Evolutionary conservation across 2,113 vertebrate genomes (phyloP).

Genomic region (Henicopernis longicauda): DNA sequence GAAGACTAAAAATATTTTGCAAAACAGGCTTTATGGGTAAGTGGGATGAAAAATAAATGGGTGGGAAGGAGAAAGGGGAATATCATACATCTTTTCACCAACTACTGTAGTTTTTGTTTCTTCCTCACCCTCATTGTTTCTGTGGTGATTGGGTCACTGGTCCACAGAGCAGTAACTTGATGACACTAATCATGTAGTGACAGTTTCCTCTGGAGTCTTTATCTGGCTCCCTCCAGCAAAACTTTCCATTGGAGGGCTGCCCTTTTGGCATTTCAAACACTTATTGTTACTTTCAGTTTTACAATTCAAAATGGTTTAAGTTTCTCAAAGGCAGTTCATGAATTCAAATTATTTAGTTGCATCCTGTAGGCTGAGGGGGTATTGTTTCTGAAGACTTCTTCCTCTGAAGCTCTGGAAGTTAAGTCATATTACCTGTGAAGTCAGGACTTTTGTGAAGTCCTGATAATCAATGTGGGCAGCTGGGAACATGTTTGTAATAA

Average conservation of each 20-base stretch:
- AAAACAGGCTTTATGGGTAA: not conserved
- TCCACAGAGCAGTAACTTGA: not conserved
- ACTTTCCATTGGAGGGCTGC: not conserved
- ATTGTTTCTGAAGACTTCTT: not conserved
- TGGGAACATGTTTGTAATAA: not conserved
- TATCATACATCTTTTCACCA: not conserved
- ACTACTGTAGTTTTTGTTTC: not conserved
- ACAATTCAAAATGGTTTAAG: not conserved
- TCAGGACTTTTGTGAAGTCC: not conserved
- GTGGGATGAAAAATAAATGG: not conserved
- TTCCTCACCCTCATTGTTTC: not conserved
- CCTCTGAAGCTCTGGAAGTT: not conserved
- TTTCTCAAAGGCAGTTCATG: not conserved
- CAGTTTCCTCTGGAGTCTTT: not conserved
- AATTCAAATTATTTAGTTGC: not conserved
- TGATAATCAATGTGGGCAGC: not conserved
- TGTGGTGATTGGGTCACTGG: not conserved
- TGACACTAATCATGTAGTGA: not conserved
- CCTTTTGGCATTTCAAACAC: not conserved
- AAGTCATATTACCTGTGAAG: not conserved
- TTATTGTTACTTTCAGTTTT: not conserved
- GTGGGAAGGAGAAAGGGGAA: not conserved
- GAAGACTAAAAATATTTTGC: not conserved
- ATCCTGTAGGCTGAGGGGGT: not conserved
- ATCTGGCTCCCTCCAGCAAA: not conserved